Conservation (phyloP, 2,888 invertebrate genomes). For the Koerneria pararmatus region DNA sequence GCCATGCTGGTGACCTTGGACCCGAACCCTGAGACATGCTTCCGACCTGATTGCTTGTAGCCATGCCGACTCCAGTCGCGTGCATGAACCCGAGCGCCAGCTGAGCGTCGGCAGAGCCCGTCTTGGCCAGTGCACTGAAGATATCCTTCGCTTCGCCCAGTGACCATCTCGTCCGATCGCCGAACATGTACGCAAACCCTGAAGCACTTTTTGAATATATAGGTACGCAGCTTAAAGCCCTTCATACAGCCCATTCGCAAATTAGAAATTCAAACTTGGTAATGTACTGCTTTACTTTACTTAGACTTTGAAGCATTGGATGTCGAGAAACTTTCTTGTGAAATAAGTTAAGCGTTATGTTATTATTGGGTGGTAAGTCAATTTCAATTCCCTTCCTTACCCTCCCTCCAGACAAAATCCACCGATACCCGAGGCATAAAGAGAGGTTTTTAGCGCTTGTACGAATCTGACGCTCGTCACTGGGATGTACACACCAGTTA, state of each 20-base stretch:
- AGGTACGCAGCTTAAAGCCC: neutral
- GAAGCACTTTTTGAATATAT: conserved; percentile 10
- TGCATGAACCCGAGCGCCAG: conserved; percentile 66
- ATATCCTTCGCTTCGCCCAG: conserved; percentile 73
- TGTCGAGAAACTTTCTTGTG: too few relatives aligned
- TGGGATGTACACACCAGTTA: too few relatives aligned
- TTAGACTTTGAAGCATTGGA: too few relatives aligned
- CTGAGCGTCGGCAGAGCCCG: conserved; percentile 82
- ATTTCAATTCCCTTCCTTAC: too few relatives aligned
- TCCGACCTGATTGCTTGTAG: conserved; percentile 37
- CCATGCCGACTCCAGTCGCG: conserved; percentile 61
- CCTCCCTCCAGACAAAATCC: too few relatives aligned
- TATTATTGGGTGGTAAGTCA: too few relatives aligned
- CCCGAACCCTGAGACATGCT: neutral
- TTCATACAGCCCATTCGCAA: neutral
- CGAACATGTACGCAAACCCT: conserved; percentile 78
- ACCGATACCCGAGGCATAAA: too few relatives aligned
- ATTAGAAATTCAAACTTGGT: too few relatives aligned
- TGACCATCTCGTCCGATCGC: conserved; percentile 76
- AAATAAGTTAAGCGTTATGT: too few relatives aligned
- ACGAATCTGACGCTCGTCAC: too few relatives aligned
- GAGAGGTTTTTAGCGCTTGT: too few relatives aligned
- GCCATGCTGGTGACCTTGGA: neutral
- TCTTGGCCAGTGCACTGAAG: conserved; percentile 67
- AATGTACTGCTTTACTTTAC: too few relatives aligned